Evolutionary conservation across 2,888 invertebrate genomes (phyloP), one percentile per base, ranked within the genome.

Genomic region (Conomelus anceps): DNA sequence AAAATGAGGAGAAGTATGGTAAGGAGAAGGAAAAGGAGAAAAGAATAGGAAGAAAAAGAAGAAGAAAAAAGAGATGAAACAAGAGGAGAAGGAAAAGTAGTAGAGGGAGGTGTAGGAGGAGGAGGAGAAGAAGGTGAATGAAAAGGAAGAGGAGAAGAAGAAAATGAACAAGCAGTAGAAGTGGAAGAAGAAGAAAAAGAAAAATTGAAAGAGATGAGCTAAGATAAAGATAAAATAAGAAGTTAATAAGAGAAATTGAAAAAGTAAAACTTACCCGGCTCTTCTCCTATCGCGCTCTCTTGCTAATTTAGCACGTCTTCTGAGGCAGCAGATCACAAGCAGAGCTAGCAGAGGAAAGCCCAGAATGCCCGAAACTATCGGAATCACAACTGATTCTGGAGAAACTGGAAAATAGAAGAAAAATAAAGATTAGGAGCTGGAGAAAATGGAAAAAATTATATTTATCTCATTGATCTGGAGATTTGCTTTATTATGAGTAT

Each of bases 301-400:
- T 17, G 97, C 97, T 92, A 97, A 93, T 93, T 98, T 97, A 1
- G 98, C 98, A 92, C 98, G 94, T 92, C 97, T 95, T 90, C 97
- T 94, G 91, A 98, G 94, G 93, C 97, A 98, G 94, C 98, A 98
- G 92, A 98, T 98, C 91, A 98, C 96, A 91, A 98, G 95, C 90
- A 98, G 94, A 3, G 98, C 98, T 93, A 98, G 93, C 91, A 98
- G 94, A 84, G 98, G 98, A 92, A 98, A 98, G 90, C 98, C 98
- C 92, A 98, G 95, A 93, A 98, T 98, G 93, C 98, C 97, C 89
- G 98, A 97, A 88, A 98, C 96, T 91, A 98, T 98, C 85, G 98
- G 97, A 91, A 98, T 96, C 89, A 98, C 97, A 91, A 98, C 96
- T 89, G 97, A 97, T 93, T 98, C 97, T 88, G 97, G 97, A 88